Base-by-base conservation (phyloP, 2,888 invertebrate species). In the Leptinotarsa tumamoca region DNA sequence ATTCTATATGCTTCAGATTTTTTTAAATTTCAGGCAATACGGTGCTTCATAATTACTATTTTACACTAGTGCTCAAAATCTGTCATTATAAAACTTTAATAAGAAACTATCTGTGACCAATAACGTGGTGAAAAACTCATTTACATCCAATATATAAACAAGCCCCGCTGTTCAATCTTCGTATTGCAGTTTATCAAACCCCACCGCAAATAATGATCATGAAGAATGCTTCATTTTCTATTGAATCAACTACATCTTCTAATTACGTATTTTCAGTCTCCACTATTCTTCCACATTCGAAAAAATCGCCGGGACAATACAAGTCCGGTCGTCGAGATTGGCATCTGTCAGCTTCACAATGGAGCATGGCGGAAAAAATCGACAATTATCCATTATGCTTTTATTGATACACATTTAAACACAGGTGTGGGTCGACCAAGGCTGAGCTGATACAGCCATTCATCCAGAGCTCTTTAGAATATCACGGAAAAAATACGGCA, bases 401-500 rank as follows among this genome's bases (percentile, higher is more conserved):
- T 83, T 83, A 83, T 83, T 83, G 83, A 85, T 83, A 84, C 80
- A 84, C 81, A 84, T 84, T 84, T 83, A 84, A 84, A 83, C 81
- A 83, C 81, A 82, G 81, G 83, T 84, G 85, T 85, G 85, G 84
- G 84, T 73, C 76, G 81, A 71, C 78, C 84, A 83, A 84, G 84
- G 83, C 81, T 83, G 82, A 81, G 73, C 81, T 81, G 82, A 84
- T 84, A 69, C 14, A 83, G 82, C 82, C 81, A 83, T 85, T 84
- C 84, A 84, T 82, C 81, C 80, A 78, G 80, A 79, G 80, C 82
- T 80, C 79, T 82, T 81, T 23, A 49, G 18, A 18, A 49, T 14
- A 13, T 27, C 33, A 18, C 18, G 14, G 17, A 21, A 58, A 70
- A 58, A 70, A 58, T 58, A 43, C 70, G 58, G 17, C 49, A 70